These are phyloP conservation scores for Aproaerema taeniolella DNA, from an alignment of 2,888 invertebrate species.

Conservation along the genomic window DNA sequence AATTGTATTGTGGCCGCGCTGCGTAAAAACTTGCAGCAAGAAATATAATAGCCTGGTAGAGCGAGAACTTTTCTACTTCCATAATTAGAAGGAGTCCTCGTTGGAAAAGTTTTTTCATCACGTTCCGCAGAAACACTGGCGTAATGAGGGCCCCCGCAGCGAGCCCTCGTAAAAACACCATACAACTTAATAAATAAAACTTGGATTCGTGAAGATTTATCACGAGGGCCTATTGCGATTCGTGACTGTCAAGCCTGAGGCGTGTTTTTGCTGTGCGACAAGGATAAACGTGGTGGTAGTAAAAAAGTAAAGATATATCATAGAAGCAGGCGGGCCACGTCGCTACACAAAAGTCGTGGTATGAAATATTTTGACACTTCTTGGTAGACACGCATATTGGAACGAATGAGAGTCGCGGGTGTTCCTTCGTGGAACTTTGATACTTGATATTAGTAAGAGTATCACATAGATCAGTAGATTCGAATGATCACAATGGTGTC, in stretches of 20 bases:
- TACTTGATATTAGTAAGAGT: slow-evolving; percentile 18
- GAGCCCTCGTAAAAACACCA: slow-evolving; percentile 69
- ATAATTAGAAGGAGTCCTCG: slow-evolving; percentile 72
- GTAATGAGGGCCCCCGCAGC: slow-evolving; percentile 70
- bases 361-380: slow-evolving; percentile 73
- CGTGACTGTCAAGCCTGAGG: slow-evolving; percentile 46
- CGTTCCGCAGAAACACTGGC: slow-evolving; percentile 42
- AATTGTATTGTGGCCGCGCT: slow-evolving; percentile 44
- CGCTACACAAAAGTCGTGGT: slow-evolving; percentile 44
- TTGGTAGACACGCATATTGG: slow-evolving; percentile 44
- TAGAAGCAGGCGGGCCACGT: slow-evolving; percentile 46
- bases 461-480: slow-evolving; percentile 23
- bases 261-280: slow-evolving; percentile 48
- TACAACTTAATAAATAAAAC: slow-evolving; percentile 76
- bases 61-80: slow-evolving; percentile 49
- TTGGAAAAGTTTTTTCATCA: slow-evolving; percentile 72
- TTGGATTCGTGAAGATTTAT: slow-evolving; percentile 73
- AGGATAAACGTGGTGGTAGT: slow-evolving; percentile 38
- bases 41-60: slow-evolving; percentile 44
- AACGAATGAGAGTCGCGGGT: slow-evolving; percentile 33
- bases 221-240: slow-evolving; percentile 59
- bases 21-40: slow-evolving; percentile 33
- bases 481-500: too few species aligned
- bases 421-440: slow-evolving; percentile 50
- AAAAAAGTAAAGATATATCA: slow-evolving; percentile 63